Evolutionary conservation across 2,113 vertebrate species (phyloP).

Genomic region (Colaptes auratus): DNA sequence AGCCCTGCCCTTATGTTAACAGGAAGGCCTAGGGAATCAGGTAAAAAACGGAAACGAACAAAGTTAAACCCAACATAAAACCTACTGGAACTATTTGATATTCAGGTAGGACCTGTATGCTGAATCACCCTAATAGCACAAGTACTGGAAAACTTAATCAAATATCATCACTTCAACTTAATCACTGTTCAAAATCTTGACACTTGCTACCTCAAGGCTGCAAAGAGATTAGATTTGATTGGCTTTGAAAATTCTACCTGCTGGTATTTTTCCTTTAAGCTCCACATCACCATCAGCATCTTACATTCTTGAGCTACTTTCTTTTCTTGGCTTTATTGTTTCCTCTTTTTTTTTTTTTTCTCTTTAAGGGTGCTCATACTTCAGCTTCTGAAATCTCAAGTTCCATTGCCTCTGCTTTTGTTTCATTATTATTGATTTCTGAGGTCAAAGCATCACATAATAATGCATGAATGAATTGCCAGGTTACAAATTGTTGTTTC

Average conservation of each 20-base stretch:
- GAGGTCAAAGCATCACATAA: slow-evolving; percentile 9
- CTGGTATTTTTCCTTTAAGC: slow-evolving; percentile 70
- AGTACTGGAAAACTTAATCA: slow-evolving; percentile 71
- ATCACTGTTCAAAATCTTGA: slow-evolving; percentile 74
- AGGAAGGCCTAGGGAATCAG: slow-evolving; percentile 94
- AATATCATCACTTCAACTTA: slow-evolving; percentile 61
- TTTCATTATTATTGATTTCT: slow-evolving; percentile 65
- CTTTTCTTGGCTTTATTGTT: slow-evolving; percentile 19
- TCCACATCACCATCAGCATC: slow-evolving; percentile 70
- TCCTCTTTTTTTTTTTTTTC: neutral
- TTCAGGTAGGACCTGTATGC: slow-evolving; percentile 88
- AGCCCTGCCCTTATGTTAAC: slow-evolving; percentile 91
- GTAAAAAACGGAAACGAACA: slow-evolving; percentile 97
- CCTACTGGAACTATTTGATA: slow-evolving; percentile 80
- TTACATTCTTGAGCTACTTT: slow-evolving; percentile 38
- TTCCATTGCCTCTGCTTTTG: slow-evolving; percentile 60
- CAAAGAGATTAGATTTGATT: slow-evolving; percentile 73
- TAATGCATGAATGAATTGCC: slow-evolving; percentile 27
- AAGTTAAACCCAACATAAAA: slow-evolving; percentile 91
- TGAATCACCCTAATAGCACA: slow-evolving; percentile 53
- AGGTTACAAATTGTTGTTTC: slow-evolving; percentile 27
- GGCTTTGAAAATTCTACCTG: slow-evolving; percentile 72
- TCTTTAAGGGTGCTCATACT: slow-evolving; percentile 50
- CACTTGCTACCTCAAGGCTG: slow-evolving; percentile 70
- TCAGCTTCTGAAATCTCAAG: slow-evolving; percentile 55